A percentile compares a stretch with the other conserved stretches of the same genome.
Conservation (phyloP, 1,140 invertebrate species). For the Hyles euphorbiae region DNA sequence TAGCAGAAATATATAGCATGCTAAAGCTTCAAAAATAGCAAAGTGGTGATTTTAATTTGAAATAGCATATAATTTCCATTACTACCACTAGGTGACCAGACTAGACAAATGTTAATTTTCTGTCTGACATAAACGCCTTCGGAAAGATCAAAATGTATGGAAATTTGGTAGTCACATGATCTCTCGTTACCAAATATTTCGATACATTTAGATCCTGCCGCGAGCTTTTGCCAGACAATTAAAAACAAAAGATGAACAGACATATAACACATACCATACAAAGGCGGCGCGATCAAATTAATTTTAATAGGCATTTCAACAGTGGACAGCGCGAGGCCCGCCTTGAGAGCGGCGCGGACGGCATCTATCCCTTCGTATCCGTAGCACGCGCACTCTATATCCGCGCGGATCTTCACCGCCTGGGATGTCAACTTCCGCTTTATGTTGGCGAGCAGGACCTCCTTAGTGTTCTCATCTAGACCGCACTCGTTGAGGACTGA, state of each 20-base stretch:
- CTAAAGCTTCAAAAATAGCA: too few species aligned
- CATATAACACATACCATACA: constrained; percentile 84
- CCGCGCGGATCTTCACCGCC: constrained; percentile 97
- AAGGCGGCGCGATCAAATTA: constrained; percentile 98
- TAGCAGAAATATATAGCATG: too few species aligned
- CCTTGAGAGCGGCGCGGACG: constrained; percentile 94
- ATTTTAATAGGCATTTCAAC: constrained; percentile 98
- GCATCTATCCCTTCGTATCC: constrained; percentile 99
- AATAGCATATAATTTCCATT: too few species aligned
- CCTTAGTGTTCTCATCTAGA: constrained; percentile 94
- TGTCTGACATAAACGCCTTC: too few species aligned
- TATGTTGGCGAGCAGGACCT: constrained; percentile 95
- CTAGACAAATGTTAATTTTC: too few species aligned
- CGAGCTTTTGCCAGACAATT: background rate
- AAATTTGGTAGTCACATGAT: too few species aligned
- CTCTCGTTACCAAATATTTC: too few species aligned
- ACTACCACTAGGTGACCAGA: too few species aligned
- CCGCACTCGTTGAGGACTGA: constrained; percentile 97
- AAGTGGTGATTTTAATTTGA: too few species aligned
- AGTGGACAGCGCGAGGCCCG: constrained; percentile 94
- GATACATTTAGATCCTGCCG: background rate
- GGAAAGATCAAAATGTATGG: too few species aligned
- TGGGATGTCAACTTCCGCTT: constrained; percentile 97
- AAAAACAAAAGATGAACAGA: background rate
- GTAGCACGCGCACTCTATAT: constrained; percentile 99